A percentile compares a stretch with the other conserved stretches of the same genome.
Evolutionary conservation across 2,888 invertebrate species (phyloP).

Genomic region (Drosophila percnosoma): DNA sequence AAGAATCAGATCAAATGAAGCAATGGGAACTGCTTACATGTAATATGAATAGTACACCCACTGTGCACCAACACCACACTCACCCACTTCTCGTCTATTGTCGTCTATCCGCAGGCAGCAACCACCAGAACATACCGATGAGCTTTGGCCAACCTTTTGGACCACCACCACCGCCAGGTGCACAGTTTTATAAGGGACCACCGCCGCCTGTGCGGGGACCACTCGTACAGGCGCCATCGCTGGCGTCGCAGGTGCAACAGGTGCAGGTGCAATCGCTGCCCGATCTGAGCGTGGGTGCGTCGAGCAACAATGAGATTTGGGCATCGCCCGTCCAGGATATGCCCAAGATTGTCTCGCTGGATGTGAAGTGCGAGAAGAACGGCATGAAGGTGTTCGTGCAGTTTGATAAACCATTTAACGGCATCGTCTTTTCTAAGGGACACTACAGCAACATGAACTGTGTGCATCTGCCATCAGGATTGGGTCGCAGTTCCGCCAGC

Average conservation of each 20-base stretch:
- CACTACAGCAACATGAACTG: constrained; percentile 97
- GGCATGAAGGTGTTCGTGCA: constrained; percentile 97
- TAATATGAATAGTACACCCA: no score
- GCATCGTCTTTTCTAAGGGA: constrained; percentile 97
- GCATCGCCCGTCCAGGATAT: constrained; percentile 94
- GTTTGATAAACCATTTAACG: constrained; percentile 97
- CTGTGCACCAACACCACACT: background rate
- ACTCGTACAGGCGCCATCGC: constrained; percentile 51
- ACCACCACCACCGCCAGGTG: constrained; percentile 85
- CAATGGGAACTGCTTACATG: background rate
- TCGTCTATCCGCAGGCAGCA: constrained; percentile 62
- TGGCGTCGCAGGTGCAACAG: constrained; percentile 64
- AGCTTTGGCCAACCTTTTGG: constrained; percentile 86
- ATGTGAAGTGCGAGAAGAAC: constrained; percentile 97
- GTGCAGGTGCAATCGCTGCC: constrained; percentile 72
- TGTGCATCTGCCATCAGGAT: constrained; percentile 94
- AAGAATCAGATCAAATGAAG: background rate
- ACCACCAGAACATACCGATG: constrained; percentile 85
- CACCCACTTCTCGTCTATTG: background rate
- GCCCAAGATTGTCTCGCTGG: constrained; percentile 96
- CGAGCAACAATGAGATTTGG: constrained; percentile 91
- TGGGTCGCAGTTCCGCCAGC: constrained; percentile 93
- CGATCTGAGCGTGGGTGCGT: constrained; percentile 81
- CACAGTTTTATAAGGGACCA: constrained; percentile 89
- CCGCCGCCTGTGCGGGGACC: constrained; percentile 84